Conservation (phyloP, 2,113 vertebrate genomes). For the Sphaerodactylus townsendi region DNA sequence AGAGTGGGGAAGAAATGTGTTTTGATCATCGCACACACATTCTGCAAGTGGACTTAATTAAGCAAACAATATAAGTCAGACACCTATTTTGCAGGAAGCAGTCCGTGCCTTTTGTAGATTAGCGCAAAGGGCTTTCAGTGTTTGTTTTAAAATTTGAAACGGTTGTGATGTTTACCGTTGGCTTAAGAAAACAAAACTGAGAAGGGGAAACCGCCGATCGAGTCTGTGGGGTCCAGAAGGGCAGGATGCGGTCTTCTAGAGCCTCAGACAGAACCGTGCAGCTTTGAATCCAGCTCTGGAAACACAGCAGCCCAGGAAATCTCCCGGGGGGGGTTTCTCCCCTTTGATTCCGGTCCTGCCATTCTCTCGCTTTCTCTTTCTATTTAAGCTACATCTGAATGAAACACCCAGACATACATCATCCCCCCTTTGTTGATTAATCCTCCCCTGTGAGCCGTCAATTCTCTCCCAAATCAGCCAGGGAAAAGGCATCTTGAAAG, state of each 20-base stretch:
- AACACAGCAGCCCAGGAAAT: background rate
- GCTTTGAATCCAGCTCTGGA: background rate
- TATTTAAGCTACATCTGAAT: conserved; percentile 34
- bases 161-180: background rate
- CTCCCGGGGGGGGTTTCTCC: background rate
- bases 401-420: conserved; percentile 46
- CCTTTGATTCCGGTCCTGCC: conserved; percentile 49
- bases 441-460: conserved; percentile 45
- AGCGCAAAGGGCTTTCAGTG: background rate
- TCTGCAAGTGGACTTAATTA: background rate
- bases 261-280: background rate
- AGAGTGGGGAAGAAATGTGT: background rate
- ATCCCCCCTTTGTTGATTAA: conserved; percentile 53
- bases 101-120: background rate
- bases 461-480: conserved; percentile 57
- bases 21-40: too few relatives aligned
- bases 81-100: background rate
- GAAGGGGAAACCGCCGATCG: background rate
- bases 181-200: background rate
- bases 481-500: conserved; percentile 85
- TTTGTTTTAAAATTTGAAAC: background rate
- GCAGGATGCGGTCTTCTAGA: background rate
- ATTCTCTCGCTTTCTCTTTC: conserved; percentile 38
- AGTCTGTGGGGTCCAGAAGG: background rate
- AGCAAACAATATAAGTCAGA: background rate